Conservation (phyloP, 1,140 invertebrate genomes). For the Teleogryllus occipitalis region DNA sequence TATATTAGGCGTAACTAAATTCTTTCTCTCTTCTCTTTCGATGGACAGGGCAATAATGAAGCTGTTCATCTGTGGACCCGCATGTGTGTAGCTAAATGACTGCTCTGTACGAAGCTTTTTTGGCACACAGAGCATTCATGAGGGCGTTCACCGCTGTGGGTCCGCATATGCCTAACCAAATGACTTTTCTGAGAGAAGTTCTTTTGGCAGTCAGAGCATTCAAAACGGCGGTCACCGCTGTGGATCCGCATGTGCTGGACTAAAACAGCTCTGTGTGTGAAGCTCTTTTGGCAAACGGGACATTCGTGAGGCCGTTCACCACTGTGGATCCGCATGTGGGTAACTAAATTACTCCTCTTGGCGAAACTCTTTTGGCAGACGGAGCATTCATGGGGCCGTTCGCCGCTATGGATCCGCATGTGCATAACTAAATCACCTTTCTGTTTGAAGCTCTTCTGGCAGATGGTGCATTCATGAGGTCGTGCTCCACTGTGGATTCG, state of each 20-base stretch:
- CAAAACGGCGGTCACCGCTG: neutral
- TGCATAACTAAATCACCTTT: conserved; percentile 34
- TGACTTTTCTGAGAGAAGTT: conserved; percentile 28
- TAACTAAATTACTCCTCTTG: conserved; percentile 37
- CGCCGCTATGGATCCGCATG: conserved; percentile 32
- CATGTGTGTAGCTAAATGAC: neutral
- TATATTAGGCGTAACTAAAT: too few relatives aligned
- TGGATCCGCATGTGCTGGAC: neutral
- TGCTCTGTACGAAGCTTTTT: neutral
- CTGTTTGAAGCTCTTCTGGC: conserved; percentile 45
- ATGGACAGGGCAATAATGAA: neutral
- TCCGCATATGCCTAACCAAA: conserved; percentile 41
- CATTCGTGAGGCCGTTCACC: conserved; percentile 27
- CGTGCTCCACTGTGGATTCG: conserved; percentile 35
- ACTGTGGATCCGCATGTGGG: conserved; percentile 42
- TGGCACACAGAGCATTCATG: conserved; percentile 40
- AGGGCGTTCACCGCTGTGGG: conserved; percentile 39
- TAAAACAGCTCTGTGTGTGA: neutral
- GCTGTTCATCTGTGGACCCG: neutral
- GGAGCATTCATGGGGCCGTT: conserved; percentile 18
- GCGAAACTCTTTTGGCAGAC: conserved; percentile 21
- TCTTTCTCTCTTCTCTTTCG: too few relatives aligned
- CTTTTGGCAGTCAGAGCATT: conserved; percentile 5
- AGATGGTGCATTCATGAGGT: conserved; percentile 38
- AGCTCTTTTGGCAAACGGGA: conserved; percentile 8